Evolutionary conservation across 64 coral and sea anemone species (phyloP), one percentile per base, ranked within the genome.

Genomic region (Porites lutea): DNA sequence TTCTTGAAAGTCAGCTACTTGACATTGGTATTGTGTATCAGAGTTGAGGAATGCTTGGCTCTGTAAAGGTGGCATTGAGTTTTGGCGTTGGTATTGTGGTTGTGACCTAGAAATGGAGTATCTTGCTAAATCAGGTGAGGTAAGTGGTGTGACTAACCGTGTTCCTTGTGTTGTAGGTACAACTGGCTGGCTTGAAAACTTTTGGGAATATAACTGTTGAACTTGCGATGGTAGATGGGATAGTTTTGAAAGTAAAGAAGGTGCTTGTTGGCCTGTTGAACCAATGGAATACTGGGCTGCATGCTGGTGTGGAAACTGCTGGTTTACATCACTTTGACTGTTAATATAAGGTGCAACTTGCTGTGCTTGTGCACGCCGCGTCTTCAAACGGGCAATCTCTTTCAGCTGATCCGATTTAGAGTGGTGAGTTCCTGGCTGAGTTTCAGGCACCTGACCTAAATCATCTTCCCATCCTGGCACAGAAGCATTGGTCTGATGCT

Each of bases 51-150:
- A 84, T 66, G 62, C 8, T 68, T 84, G 93, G 14, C 72, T 67
- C 82, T 96, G 88, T 54, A 88, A 89, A 20, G 92, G 76, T 9
- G 95, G 95, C 95, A 94, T 97, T 4, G 95, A 97, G 44, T 75
- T 75, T 59, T 97, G 95, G 19, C 95, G 82, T 44, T 97, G 95
- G 63, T 89, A 97, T 21, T 86, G 82, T 68, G 71, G 6, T 93
- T 93, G 91, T 53, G 82, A 87, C 6, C 91, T 75, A 11, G 91
- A 65, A 12, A 84, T 68, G 18, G 81, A 50, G 62, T 68, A 84
- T 37, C 81, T 70, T 51, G 62, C 8, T 13, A 84, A 22, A 8
- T 69, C 62, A 64, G 65, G 62, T 69, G 62, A 84, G 69, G 60
- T 10, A 1, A 63, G 2, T 51, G 81, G 81, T 52, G 62, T 68